Conservation (phyloP, 2,113 vertebrate genomes). For the Tetrao urogallus region DNA sequence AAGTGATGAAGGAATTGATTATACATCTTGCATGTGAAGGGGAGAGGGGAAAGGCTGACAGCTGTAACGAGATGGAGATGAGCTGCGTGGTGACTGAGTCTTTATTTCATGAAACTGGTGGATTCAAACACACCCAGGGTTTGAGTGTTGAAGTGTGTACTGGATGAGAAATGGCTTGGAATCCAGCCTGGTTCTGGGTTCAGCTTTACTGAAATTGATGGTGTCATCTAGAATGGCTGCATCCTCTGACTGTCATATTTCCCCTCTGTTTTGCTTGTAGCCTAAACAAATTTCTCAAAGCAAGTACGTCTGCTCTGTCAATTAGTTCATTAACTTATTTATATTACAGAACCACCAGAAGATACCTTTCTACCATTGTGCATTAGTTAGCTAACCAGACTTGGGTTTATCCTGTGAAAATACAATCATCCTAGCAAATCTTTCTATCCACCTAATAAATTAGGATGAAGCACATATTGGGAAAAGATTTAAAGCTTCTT, state of each 20-base stretch:
- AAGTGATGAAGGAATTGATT: neutral
- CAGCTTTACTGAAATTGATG: neutral
- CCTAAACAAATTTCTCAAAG: neutral
- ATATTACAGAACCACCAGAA: constrained; percentile 43
- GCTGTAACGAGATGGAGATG: neutral
- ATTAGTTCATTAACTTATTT: constrained; percentile 46
- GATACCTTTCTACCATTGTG: constrained; percentile 9
- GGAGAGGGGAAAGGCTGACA: neutral
- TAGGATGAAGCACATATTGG: neutral
- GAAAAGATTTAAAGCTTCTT: constrained; percentile 1
- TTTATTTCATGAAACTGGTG: neutral
- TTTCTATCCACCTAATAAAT: constrained; percentile 26
- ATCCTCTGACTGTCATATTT: neutral
- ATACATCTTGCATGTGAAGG: neutral
- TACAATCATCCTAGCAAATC: constrained; percentile 26
- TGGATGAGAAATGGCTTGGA: neutral
- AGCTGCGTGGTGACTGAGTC: neutral
- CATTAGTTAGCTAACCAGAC: constrained; percentile 11
- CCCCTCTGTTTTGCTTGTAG: neutral
- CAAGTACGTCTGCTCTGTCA: constrained; percentile 8
- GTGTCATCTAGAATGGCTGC: neutral
- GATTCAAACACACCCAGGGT: neutral
- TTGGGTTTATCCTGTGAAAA: constrained; percentile 28
- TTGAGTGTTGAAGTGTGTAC: neutral
- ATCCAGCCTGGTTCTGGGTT: neutral